A percentile compares a stretch with the other conserved stretches of the same genome.
phyloP scores from a whole-genome alignment of 2,113 vertebrate genomes.

The Pantherophis guttatus region DNA sequence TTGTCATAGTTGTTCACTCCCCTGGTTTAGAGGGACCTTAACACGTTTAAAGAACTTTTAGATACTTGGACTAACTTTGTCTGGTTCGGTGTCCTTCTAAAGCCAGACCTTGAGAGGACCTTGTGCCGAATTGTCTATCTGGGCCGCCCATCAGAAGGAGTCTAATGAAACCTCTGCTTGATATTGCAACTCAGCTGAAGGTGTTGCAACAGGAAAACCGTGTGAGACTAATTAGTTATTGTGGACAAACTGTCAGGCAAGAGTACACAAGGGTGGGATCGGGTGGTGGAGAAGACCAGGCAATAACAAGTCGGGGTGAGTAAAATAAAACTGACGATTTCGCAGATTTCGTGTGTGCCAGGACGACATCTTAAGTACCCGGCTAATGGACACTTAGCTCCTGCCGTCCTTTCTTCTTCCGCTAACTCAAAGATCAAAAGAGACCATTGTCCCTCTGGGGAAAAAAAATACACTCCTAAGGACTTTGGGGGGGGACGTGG shows the following conservation, averaged over 20 bases:
- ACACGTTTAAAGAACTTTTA: background rate
- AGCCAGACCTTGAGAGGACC: background rate
- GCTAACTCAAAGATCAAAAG: background rate
- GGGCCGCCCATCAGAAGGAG: background rate
- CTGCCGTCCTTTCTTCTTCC: background rate
- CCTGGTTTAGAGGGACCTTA: background rate
- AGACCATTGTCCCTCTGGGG: conserved; percentile 39
- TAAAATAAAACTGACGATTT: background rate
- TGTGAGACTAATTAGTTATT: background rate
- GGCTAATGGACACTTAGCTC: background rate
- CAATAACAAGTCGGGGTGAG: background rate
- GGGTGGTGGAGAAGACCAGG: background rate
- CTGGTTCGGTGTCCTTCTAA: background rate
- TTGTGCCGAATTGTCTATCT: background rate
- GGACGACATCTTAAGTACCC: background rate
- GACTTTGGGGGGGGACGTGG: background rate
- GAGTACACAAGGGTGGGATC: background rate
- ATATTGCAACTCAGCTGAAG: background rate
- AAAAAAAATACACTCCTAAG: conserved; percentile 32
- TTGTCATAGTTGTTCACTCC: background rate
- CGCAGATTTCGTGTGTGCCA: background rate
- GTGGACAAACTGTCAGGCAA: background rate
- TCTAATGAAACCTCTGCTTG: background rate
- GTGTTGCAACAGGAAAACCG: background rate
- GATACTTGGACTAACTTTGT: background rate